A percentile compares a stretch with the other conserved stretches of the same genome.
Evolutionary conservation across 2,113 vertebrate species (phyloP).

Genomic region (Pseudopodoces humilis): DNA sequence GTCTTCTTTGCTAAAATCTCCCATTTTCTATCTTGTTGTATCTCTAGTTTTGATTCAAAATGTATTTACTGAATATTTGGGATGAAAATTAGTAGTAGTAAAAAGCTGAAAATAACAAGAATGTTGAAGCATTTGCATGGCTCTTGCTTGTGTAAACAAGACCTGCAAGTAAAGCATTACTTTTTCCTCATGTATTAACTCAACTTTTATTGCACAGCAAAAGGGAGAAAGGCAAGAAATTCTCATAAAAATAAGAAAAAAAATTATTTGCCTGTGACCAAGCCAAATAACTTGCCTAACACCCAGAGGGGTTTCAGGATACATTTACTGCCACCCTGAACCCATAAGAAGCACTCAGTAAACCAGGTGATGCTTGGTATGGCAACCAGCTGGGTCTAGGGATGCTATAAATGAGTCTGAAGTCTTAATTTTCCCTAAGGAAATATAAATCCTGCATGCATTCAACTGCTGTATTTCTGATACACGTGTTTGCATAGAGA

Average conservation of each 20-base stretch:
- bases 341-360: not conserved
- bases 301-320: not conserved
- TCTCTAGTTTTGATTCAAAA: not conserved
- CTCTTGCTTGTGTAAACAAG: not conserved
- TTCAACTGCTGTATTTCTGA: conserved; percentile 20
- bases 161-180: not conserved
- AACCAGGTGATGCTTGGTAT: not conserved
- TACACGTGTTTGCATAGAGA: not conserved
- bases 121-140: not conserved
- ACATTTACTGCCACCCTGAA: not conserved
- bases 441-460: conserved; percentile 22
- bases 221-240: not conserved
- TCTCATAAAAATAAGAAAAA: not conserved
- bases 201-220: not conserved
- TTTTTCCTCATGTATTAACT: not conserved
- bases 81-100: not conserved
- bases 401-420: not conserved
- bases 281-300: not conserved
- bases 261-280: not conserved
- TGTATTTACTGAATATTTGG: not conserved
- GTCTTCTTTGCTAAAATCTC: not conserved
- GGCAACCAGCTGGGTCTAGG: not conserved
- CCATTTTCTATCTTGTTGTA: not conserved
- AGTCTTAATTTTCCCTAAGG: conserved; percentile 15
- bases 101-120: not conserved